Evolutionary conservation across 2,888 invertebrate genomes (phyloP).

Genomic region (Acrobasis consociella): DNA sequence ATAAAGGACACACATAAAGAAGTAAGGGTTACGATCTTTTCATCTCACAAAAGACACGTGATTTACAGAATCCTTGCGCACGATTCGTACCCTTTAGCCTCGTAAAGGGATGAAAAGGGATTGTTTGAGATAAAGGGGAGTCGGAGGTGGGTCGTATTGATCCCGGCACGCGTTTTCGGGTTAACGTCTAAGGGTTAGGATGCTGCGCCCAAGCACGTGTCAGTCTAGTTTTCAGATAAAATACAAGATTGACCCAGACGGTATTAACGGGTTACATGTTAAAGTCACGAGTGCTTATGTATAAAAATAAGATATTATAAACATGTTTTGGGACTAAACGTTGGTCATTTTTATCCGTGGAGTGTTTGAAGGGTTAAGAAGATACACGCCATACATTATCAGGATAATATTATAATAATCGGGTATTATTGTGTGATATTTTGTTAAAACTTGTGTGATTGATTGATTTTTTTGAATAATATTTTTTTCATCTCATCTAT

Average conservation of each 20-base stretch:
- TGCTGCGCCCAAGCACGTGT: conserved; percentile 69
- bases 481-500: no score
- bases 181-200: conserved; percentile 62
- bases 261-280: conserved; percentile 5
- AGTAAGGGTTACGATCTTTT: conserved; percentile 61
- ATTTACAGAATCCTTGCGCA: conserved; percentile 77
- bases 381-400: conserved; percentile 1
- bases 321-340: neutral
- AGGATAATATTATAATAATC: neutral
- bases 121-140: conserved; percentile 66
- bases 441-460: no score
- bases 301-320: neutral
- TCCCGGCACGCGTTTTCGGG: conserved; percentile 75
- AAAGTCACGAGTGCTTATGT: neutral
- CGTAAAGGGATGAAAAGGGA: conserved; percentile 67
- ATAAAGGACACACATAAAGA: conserved; percentile 36
- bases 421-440: no score
- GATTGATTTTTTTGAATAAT: no score
- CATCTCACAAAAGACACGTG: conserved; percentile 73
- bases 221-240: conserved; percentile 19
- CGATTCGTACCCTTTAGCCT: conserved; percentile 73
- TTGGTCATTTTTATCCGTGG: neutral
- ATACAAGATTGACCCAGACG: neutral
- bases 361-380: neutral
- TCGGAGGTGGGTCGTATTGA: conserved; percentile 67